These are phyloP conservation scores for Eulemur macaco DNA, from an alignment of 2,113 vertebrate species.

Conservation along the genomic window DNA sequence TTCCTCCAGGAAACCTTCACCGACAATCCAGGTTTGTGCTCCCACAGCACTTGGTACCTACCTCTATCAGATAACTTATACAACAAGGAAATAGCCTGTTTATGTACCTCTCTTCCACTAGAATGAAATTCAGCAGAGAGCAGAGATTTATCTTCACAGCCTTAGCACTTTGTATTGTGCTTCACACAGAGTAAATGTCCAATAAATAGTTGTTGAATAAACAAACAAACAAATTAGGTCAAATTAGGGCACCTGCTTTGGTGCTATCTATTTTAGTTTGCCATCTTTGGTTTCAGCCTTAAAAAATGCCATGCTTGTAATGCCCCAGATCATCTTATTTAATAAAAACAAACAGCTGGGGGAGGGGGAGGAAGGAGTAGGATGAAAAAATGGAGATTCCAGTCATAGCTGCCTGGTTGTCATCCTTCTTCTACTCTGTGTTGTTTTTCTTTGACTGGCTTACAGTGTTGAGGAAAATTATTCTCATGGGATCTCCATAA, in stretches of 20 bases:
- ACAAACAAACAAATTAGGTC: conserved; percentile 11
- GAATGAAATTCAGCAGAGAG: background rate
- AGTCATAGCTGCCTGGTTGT: background rate
- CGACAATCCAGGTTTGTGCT: background rate
- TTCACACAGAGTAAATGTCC: background rate
- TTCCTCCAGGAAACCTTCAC: conserved; percentile 2
- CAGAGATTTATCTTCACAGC: conserved; percentile 26
- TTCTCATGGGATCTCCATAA: background rate
- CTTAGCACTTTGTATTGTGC: background rate
- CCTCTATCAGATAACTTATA: background rate
- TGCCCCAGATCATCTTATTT: background rate
- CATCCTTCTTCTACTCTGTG: background rate
- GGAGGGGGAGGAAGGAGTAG: background rate
- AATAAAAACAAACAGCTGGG: background rate
- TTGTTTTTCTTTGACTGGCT: conserved; percentile 25
- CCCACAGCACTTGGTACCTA: background rate
- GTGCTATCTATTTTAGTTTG: conserved; percentile 19
- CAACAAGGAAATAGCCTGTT: background rate
- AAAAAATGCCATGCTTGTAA: conserved; percentile 14
- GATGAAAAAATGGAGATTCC: background rate
- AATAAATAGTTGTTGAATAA: conserved; percentile 26
- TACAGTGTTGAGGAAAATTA: conserved; percentile 13
- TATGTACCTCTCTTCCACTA: background rate
- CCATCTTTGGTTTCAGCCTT: conserved; percentile 6
- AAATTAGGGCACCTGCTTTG: conserved; percentile 1